These are phyloP conservation scores for Clistopyga incitator DNA, from an alignment of 2,888 invertebrate genomes.

Conservation along the genomic window DNA sequence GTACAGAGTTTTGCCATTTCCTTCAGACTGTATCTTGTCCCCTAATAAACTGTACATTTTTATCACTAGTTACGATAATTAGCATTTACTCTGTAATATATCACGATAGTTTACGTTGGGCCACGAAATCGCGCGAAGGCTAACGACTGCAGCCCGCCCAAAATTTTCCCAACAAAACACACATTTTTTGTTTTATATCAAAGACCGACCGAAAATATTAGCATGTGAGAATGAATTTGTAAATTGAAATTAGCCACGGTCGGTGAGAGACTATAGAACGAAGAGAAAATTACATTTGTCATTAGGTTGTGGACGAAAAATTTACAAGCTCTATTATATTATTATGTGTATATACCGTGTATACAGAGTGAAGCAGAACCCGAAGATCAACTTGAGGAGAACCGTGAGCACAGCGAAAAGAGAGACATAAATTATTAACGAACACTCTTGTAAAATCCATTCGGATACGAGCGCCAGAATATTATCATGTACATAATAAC, in stretches of 20 bases:
- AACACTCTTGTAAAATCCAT: not conserved
- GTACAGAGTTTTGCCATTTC: conserved; percentile 58
- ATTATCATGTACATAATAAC: conserved; percentile 22
- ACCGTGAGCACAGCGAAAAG: conserved; percentile 7
- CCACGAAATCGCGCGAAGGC: conserved; percentile 19
- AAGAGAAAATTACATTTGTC: conserved; percentile 74
- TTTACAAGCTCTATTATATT: conserved; percentile 82
- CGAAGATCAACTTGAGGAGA: conserved; percentile 1
- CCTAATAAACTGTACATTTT: conserved; percentile 76
- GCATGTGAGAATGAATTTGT: conserved; percentile 38
- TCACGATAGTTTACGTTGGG: conserved; percentile 36
- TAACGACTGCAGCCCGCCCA: not conserved
- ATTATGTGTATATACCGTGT: conserved; percentile 54
- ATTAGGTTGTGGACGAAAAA: conserved; percentile 81
- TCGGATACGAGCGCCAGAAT: no score
- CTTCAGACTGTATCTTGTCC: conserved; percentile 65
- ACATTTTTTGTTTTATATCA: conserved; percentile 16
- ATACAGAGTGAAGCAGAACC: conserved; percentile 43
- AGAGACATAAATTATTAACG: not conserved
- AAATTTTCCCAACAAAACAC: not conserved
- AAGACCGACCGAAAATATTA: conserved; percentile 15
- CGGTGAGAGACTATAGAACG: conserved; percentile 39
- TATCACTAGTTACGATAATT: conserved; percentile 78
- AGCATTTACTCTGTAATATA: conserved; percentile 75
- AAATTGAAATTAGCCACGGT: conserved; percentile 46